phyloP scores from a whole-genome alignment of 2,113 vertebrate genomes.

The Odontesthes bonariensis region DNA sequence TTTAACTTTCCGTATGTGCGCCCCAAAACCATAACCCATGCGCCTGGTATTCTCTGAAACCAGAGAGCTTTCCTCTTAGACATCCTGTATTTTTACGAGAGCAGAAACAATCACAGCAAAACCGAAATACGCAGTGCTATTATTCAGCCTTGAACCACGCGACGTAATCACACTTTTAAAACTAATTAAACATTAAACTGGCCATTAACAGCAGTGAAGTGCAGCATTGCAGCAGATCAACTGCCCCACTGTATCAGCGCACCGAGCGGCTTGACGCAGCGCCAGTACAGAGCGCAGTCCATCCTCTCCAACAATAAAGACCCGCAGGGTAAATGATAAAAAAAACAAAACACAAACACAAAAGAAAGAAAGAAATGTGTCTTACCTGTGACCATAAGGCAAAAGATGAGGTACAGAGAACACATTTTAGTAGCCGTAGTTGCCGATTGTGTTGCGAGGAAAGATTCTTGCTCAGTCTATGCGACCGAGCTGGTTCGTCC shows the following conservation, averaged over 20 bases:
- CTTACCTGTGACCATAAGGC: conserved; percentile 83
- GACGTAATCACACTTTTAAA: conserved; percentile 36
- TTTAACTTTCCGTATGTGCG: conserved; percentile 40
- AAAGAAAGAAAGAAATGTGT: conserved; percentile 6
- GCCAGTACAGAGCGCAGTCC: conserved; percentile 46
- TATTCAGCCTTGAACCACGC: background rate
- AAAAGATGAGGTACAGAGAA: conserved; percentile 76
- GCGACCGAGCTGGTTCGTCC: conserved; percentile 64
- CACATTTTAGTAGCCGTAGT: conserved; percentile 66
- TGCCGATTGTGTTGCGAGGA: conserved; percentile 42
- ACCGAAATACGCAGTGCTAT: conserved; percentile 36
- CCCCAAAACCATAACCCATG: background rate
- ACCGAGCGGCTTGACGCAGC: conserved; percentile 75
- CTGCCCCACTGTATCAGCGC: conserved; percentile 42
- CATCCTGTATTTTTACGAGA: conserved; percentile 15
- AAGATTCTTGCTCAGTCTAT: conserved; percentile 55
- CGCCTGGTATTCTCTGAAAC: background rate
- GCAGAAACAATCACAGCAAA: conserved; percentile 9
- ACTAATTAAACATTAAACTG: conserved; percentile 56
- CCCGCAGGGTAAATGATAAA: background rate
- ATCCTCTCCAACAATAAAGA: conserved; percentile 25
- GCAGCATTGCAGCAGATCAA: conserved; percentile 71
- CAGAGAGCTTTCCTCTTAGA: conserved; percentile 1
- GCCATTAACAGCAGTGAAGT: conserved; percentile 46
- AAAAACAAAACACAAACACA: background rate